A percentile compares a stretch with the other conserved stretches of the same genome.
Conservation (phyloP, 2,113 vertebrate species). For the Mystacornis crossleyi region DNA sequence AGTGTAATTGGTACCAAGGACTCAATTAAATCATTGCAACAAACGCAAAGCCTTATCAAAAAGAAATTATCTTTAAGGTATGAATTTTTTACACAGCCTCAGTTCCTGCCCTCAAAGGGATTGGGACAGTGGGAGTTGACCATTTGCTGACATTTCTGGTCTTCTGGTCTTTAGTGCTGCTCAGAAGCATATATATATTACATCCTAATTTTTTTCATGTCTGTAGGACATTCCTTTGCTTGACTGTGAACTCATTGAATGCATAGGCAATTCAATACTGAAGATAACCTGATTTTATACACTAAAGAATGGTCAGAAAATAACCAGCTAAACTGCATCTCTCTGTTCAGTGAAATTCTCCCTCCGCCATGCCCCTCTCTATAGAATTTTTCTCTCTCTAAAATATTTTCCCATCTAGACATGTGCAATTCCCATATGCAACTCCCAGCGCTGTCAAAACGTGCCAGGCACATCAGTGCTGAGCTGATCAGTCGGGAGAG, state of each 20-base stretch:
- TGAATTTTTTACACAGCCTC: background rate
- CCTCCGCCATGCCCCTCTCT: background rate
- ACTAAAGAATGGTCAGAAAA: background rate
- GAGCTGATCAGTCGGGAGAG: conserved; percentile 38
- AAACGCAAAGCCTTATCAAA: background rate
- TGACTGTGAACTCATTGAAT: background rate
- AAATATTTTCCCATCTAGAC: conserved; percentile 47
- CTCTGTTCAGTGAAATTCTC: background rate
- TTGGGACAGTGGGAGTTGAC: background rate
- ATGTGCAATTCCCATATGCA: conserved; percentile 20
- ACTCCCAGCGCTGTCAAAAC: conserved; percentile 41
- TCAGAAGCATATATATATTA: background rate
- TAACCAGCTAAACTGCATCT: background rate
- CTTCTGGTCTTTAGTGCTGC: background rate
- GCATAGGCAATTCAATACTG: background rate
- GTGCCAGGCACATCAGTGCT: conserved; percentile 34
- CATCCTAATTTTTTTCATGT: background rate
- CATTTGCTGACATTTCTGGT: background rate
- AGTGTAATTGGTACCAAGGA: background rate
- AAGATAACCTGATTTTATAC: background rate
- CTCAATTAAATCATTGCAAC: fast-evolving
- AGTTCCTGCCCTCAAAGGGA: background rate
- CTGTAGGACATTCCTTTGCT: background rate
- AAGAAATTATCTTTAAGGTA: background rate
- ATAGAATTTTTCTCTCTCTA: background rate